Base-by-base conservation (phyloP, 1,140 invertebrate species). In the Zaprionus davidi region DNA sequence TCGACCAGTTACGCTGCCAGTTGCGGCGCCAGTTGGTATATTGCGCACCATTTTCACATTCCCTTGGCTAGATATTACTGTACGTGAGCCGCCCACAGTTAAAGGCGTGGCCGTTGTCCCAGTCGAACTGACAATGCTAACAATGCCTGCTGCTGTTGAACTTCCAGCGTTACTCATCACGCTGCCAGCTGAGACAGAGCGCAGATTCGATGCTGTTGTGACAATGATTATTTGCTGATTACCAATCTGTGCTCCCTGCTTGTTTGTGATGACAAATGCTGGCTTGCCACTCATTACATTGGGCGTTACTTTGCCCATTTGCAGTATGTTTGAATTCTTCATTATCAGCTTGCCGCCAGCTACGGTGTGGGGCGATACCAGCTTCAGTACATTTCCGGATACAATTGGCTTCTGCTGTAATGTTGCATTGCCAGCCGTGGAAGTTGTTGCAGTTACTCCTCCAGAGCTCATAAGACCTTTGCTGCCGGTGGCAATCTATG, bases 201-300 rank as follows among this genome's bases (percentile, higher is more conserved):
- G 93, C 22, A 96, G 84, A 63, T 93, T 94, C 2, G 95, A 94
- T 6, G 94, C 95, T 2, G 96, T 95, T 12, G 96, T 96, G 0
- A 96, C 96, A n/a, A 97, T 95, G 28, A 96, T 95, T 78, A 96
- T 95, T 69, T 95, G 95, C 82, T 95, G 95, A 36, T 94, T 93
- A 20, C 86, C 79, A 12, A 94, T 94, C 12, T 94, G 94, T 3
- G 94, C 83, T 3, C 92, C 92, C 17, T 92, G 92, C 28, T 93
- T 93, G 28, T 92, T 93, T 15, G 92, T 93, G 31, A 93, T 91
- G 11, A 93, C 92, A 81, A 93, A 93, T 2, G 92, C 91, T 9
- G 92, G 91, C 20, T 93, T 93, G 0, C 92, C 92, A 1, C 81
- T 77, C 58, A 90, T 85, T 17, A 92, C 78, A 58, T 82, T 92